Base-by-base conservation (phyloP, 2,113 vertebrate species). In the Phalacrocorax carbo region DNA sequence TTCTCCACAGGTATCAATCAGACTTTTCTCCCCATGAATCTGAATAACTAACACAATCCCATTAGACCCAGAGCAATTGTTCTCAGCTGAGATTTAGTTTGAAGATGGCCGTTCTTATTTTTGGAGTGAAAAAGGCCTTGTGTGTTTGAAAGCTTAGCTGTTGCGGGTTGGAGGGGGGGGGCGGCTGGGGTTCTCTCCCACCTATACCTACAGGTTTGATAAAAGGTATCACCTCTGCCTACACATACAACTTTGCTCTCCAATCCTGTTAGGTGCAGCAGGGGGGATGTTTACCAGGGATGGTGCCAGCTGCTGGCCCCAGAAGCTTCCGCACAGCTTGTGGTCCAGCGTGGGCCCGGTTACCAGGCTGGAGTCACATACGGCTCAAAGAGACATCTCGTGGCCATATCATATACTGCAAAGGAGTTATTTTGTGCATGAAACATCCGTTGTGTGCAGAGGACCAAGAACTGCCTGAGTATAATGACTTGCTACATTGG, bases 361-460 rank as follows among this genome's bases (percentile, higher is more conserved):
- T 30, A 27, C 9, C 52, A 60, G 72, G 29, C 61, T 84, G 77
- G 68, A 96, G 57, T 22, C 7, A 1, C 0, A 0, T 5, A 57
- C 7, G 52, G 93, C 91, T 91, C 58, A 1, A 78, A 92, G 96
- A 93, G 96, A 97, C 96, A 96, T 96, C 96, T 96, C 77, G 96
- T 94, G 96, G 96, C 82, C 95, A 4, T 29, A 64, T 46, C 49
- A 44, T 3, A 82, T 87, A 97, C 91, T 96, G 94, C 94, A 97
- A 57, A 93, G 27, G 23, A 91, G 44, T n/a, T 62, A 9, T 8
- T 79, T 34, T 8, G 55, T 20, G 51, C 29, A 18, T 30, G 29
- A 64, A 85, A 11, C 32, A 40, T 10, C 26, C 5, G 25, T 18
- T 1, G 22, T 2, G 7, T 5, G 18, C 65, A 12, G 4, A 82